Evolutionary conservation across 2,797 vertebrate genomes (phyloP).

Genomic region (Pangasius djambal): DNA sequence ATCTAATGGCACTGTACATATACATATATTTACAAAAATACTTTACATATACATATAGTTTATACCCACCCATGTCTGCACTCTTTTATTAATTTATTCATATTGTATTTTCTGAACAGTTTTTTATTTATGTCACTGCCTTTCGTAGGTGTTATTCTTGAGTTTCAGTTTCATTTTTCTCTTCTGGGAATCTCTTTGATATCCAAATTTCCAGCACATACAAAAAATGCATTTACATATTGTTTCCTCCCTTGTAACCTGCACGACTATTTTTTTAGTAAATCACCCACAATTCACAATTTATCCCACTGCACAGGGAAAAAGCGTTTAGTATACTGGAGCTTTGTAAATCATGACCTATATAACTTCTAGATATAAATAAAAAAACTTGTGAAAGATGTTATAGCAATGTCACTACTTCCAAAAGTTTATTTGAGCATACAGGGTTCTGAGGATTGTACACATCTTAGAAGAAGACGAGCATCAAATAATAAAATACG

Average conservation of each 20-base stretch:
- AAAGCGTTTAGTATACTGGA: not conserved
- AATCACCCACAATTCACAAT: not conserved
- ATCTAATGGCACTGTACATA: not conserved
- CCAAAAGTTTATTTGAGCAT: conserved; percentile 22
- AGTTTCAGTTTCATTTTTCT: not conserved
- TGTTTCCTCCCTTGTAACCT: not conserved
- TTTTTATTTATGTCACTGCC: not conserved
- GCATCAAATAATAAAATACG: conserved; percentile 20
- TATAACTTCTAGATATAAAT: not conserved
- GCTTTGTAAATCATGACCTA: not conserved
- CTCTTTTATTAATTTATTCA: not conserved
- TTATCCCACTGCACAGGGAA: not conserved
- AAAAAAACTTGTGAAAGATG: not conserved
- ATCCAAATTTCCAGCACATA: not conserved
- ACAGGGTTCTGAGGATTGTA: not conserved
- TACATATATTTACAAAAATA: not conserved
- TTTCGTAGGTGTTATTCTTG: not conserved
- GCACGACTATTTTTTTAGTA: not conserved
- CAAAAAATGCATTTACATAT: not conserved
- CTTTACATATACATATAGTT: not conserved
- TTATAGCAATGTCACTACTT: not conserved
- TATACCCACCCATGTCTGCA: not conserved
- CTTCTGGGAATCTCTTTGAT: not conserved
- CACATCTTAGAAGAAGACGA: not conserved
- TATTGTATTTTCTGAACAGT: not conserved